A percentile compares a stretch with the other conserved stretches of the same genome.
Evolutionary conservation across 2,113 vertebrate genomes (phyloP).

Genomic region (Etheostoma spectabile): DNA sequence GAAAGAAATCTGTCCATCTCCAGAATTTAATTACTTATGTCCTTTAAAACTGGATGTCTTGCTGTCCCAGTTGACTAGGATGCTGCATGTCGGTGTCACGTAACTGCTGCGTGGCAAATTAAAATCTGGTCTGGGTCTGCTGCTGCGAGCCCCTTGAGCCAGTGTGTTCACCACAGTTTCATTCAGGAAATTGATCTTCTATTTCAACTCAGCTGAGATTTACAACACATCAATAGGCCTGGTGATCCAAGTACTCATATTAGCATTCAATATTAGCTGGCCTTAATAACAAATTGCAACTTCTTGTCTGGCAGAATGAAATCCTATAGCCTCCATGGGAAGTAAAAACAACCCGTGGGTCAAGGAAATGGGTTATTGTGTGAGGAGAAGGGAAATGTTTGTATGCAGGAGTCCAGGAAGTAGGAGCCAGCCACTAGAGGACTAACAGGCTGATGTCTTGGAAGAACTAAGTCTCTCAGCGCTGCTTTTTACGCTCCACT

Average conservation of each 20-base stretch:
- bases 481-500: constrained; percentile 4
- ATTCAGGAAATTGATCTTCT: constrained; percentile 16
- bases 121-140: constrained; percentile 7
- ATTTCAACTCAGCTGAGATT: not conserved
- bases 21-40: constrained; percentile 37
- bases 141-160: not conserved
- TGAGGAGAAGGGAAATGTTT: constrained; percentile 5
- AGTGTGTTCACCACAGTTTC: constrained; percentile 10
- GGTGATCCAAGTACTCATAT: not conserved
- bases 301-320: not conserved
- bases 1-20: constrained; percentile 41
- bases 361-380: not conserved
- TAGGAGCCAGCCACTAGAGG: not conserved
- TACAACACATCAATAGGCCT: constrained; percentile 5
- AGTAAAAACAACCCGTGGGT: not conserved
- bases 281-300: not conserved
- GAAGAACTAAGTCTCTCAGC: not conserved
- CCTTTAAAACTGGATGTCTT: constrained; percentile 33
- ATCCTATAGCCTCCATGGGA: not conserved
- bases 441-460: constrained; percentile 9
- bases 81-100: constrained; percentile 20
- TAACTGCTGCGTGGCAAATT: constrained; percentile 22
- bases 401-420: constrained; percentile 6
- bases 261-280: not conserved
- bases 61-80: constrained; percentile 12